A percentile compares a stretch with the other conserved stretches of the same genome.
phyloP scores from a whole-genome alignment of 2,888 invertebrate genomes.

The Marronus borbonicus region DNA sequence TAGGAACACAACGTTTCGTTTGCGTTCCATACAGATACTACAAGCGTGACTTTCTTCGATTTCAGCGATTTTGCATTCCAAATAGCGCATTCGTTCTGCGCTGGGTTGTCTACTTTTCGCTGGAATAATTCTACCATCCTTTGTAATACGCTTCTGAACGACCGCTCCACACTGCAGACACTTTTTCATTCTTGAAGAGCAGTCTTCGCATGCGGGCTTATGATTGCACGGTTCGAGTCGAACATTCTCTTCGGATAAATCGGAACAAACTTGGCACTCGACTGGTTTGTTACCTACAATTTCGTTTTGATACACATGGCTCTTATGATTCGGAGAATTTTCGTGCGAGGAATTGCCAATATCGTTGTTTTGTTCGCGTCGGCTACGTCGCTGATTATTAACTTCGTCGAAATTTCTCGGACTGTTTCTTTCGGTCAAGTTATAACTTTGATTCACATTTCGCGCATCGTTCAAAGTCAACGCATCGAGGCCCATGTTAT shows the following conservation, averaged over 20 bases:
- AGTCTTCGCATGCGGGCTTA: conserved; percentile 82
- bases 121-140: conserved; percentile 72
- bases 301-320: conserved; percentile 64
- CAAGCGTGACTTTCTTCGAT: conserved; percentile 90
- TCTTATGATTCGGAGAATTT: conserved; percentile 66
- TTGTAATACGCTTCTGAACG: conserved; percentile 74
- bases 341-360: conserved; percentile 66
- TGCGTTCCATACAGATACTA: conserved; percentile 90
- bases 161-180: conserved; percentile 79
- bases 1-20: conserved; percentile 87
- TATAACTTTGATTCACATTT: conserved; percentile 65
- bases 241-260: conserved; percentile 76
- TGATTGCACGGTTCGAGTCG: conserved; percentile 83
- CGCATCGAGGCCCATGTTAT: conserved; percentile 60
- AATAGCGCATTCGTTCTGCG: conserved; percentile 77
- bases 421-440: conserved; percentile 63
- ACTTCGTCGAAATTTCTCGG: conserved; percentile 58
- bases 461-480: conserved; percentile 62
- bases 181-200: conserved; percentile 84
- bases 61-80: conserved; percentile 87
- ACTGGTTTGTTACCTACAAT: conserved; percentile 68
- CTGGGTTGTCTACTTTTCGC: conserved; percentile 75
- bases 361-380: conserved; percentile 63
- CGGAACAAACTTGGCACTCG: conserved; percentile 83
- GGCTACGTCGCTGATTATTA: conserved; percentile 62